Evolutionary conservation across 2,888 invertebrate genomes (phyloP).

Genomic region (Acrocera orbiculus): DNA sequence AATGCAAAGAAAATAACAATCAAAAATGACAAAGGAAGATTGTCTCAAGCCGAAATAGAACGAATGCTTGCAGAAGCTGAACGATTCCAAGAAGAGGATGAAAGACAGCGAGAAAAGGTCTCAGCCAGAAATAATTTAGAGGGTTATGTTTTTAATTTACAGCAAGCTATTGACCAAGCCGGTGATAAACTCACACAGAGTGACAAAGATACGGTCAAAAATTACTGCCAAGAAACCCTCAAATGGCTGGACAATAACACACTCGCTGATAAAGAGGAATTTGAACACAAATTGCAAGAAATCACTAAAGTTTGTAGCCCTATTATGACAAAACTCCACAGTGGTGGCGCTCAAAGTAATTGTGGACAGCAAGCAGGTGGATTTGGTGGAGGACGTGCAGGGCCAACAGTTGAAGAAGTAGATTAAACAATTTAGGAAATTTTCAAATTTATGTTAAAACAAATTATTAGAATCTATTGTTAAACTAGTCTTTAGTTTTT

Average conservation of each 20-base stretch:
- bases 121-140: constrained; percentile 51
- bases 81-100: constrained; percentile 48
- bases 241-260: constrained; percentile 57
- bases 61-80: constrained; percentile 56
- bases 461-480: too few relatives aligned
- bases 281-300: constrained; percentile 33
- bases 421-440: too few relatives aligned
- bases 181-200: constrained; percentile 40
- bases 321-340: constrained; percentile 18
- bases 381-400: constrained; percentile 39
- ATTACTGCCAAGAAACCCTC: constrained; percentile 44
- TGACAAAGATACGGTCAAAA: constrained; percentile 48
- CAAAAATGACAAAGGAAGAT: constrained; percentile 57
- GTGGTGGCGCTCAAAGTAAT: constrained; percentile 9
- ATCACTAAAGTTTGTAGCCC: constrained; percentile 23
- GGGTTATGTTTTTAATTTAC: constrained; percentile 45
- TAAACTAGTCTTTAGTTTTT: too few relatives aligned
- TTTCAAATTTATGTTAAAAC: too few relatives aligned
- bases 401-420: constrained; percentile 15
- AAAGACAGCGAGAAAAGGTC: constrained; percentile 44
- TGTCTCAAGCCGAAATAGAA: constrained; percentile 61
- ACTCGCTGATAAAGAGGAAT: constrained; percentile 53
- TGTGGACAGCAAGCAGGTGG: constrained; percentile 40
- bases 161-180: constrained; percentile 46
- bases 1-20: constrained; percentile 58